Evolutionary conservation across 2,113 vertebrate species (phyloP).

Genomic region (Ctenomys sociabilis): DNA sequence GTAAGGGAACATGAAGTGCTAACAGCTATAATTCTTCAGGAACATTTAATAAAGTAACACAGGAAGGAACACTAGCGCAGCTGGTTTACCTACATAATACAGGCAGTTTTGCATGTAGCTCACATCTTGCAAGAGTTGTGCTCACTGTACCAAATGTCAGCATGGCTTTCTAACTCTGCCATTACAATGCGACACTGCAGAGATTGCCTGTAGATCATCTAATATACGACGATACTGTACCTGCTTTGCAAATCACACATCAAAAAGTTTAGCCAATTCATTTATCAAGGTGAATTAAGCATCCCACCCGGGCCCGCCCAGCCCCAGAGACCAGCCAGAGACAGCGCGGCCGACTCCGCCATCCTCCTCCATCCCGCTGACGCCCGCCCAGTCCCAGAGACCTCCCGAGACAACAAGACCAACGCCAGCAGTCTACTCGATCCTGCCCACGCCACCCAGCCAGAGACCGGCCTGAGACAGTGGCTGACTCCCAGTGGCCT

Average conservation of each 20-base stretch:
- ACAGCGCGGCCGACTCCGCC: no score
- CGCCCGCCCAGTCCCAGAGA: no score
- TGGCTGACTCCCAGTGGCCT: no score
- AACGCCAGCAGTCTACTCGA: no score
- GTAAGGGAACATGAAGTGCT: not conserved
- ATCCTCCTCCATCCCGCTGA: no score
- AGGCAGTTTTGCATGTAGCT: not conserved
- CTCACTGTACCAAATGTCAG: not conserved
- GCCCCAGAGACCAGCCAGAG: no score
- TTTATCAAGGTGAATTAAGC: not conserved
- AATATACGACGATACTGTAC: not conserved
- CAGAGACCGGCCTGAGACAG: no score
- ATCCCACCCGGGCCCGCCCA: no score
- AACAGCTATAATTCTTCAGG: not conserved
- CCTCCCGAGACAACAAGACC: no score
- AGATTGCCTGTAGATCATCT: not conserved
- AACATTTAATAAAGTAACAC: slow-evolving; percentile 43
- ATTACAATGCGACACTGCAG: not conserved
- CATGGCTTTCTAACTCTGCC: not conserved
- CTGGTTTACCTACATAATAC: not conserved
- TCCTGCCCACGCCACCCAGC: no score
- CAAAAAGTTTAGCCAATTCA: not conserved
- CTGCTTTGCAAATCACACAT: not conserved
- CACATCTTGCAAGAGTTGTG: not conserved
- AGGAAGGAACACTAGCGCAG: not conserved